phyloP scores from a whole-genome alignment of 2,797 vertebrate species.

The Microctenopoma stevenorrisi region DNA sequence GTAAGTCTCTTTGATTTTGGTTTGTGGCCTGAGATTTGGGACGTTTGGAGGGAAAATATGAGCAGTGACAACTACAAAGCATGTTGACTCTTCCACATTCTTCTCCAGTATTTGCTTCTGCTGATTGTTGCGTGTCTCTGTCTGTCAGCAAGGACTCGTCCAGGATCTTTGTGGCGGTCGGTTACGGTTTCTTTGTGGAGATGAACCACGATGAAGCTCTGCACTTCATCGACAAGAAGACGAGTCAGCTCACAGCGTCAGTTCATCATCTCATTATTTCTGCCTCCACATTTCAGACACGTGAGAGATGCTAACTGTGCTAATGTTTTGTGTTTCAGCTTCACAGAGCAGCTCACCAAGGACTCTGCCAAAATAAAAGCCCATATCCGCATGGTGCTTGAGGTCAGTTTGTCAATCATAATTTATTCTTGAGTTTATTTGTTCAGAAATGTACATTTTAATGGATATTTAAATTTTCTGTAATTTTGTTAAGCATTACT shows the following conservation, averaged over 20 bases:
- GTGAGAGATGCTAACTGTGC: conserved; percentile 17
- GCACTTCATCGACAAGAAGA: conserved; percentile 90
- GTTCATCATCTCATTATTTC: conserved; percentile 3
- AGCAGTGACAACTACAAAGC: too few species aligned
- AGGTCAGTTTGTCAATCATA: conserved; percentile 77
- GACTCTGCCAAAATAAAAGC: conserved; percentile 92
- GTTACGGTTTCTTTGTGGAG: conserved; percentile 92
- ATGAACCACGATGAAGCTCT: conserved; percentile 88
- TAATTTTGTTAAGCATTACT: too few species aligned
- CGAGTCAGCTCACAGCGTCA: conserved; percentile 88
- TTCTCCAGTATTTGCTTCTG: too few species aligned
- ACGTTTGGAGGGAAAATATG: too few species aligned
- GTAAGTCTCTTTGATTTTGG: conserved; percentile 75
- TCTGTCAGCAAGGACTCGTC: conserved; percentile 85
- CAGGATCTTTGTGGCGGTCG: conserved; percentile 87
- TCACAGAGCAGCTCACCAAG: conserved; percentile 87
- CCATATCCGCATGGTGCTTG: conserved; percentile 90
- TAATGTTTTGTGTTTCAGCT: conserved; percentile 75
- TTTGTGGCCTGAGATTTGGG: too few species aligned
- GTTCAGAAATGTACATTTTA: too few species aligned
- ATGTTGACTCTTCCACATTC: too few species aligned
- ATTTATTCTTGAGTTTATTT: too few species aligned
- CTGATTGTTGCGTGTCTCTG: neutral
- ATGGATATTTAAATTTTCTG: too few species aligned
- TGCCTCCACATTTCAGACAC: neutral